Evolutionary conservation across 2,888 invertebrate species (phyloP).

Genomic region (Chymomyza fuscimana): DNA sequence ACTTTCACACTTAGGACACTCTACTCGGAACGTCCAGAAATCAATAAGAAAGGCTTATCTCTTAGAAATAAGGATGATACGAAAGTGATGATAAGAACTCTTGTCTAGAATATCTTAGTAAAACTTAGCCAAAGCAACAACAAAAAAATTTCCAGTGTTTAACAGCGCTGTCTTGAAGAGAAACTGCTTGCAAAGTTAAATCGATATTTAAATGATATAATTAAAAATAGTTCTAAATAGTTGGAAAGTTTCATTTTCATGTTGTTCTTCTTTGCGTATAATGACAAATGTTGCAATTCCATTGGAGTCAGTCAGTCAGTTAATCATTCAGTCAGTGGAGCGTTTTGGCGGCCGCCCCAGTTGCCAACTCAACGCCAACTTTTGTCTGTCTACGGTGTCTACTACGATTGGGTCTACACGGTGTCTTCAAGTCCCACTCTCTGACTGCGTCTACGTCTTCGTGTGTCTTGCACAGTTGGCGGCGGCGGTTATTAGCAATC

Average conservation of each 20-base stretch:
- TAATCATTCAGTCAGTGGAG: slow-evolving; percentile 2
- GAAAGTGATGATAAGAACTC: too few species aligned
- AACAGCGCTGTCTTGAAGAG: too few species aligned
- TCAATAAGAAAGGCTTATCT: too few species aligned
- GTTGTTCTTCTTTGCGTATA: slow-evolving; percentile 21
- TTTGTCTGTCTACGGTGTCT: neutral
- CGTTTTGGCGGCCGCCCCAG: neutral
- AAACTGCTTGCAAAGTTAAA: neutral
- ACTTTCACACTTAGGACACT: too few species aligned
- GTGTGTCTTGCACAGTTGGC: neutral
- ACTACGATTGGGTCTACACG: too few species aligned
- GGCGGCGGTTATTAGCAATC: neutral
- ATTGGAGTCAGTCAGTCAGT: slow-evolving; percentile 32
- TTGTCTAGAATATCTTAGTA: too few species aligned
- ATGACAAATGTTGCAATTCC: slow-evolving; percentile 25
- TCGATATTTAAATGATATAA: neutral
- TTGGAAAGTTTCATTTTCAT: neutral
- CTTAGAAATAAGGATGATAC: too few species aligned
- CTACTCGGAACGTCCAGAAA: too few species aligned
- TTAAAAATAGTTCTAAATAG: neutral
- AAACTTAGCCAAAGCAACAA: too few species aligned
- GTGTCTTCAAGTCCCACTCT: neutral
- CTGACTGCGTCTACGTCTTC: neutral
- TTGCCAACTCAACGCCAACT: neutral
- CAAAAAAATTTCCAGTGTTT: too few species aligned